These are phyloP conservation scores for Cyphomyrus plagiostoma DNA, from an alignment of 2,113 vertebrate genomes.

Conservation along the genomic window DNA sequence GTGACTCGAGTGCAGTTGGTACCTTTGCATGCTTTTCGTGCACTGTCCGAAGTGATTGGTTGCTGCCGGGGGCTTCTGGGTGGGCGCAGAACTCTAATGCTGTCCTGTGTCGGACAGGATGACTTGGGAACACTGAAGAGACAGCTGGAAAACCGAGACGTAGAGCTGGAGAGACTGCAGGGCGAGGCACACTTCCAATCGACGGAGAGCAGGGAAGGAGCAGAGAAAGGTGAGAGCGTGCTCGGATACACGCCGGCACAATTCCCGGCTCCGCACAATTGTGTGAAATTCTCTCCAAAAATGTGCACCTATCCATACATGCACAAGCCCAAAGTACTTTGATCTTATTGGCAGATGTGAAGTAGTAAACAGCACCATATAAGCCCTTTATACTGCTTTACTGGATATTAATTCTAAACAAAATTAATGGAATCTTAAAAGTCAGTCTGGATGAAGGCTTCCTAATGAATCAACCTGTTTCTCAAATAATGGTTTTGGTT, in stretches of 20 bases:
- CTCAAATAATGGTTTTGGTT: background rate
- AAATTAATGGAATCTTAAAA: background rate
- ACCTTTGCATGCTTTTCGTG: background rate
- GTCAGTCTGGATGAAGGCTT: background rate
- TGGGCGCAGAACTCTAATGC: conserved; percentile 23
- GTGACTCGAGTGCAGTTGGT: background rate
- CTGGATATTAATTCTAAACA: background rate
- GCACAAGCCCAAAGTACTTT: background rate
- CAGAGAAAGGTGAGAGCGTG: conserved; percentile 72
- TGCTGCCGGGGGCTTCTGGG: background rate
- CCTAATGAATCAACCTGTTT: background rate
- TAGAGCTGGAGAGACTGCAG: conserved; percentile 73
- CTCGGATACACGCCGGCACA: background rate
- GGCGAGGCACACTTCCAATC: conserved; percentile 66
- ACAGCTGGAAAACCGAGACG: conserved; percentile 79
- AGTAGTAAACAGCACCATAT: background rate
- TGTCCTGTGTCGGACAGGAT: conserved; percentile 63
- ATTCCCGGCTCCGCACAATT: background rate
- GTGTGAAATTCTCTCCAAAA: background rate
- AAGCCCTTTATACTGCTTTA: background rate
- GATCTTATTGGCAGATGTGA: background rate
- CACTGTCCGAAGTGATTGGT: background rate
- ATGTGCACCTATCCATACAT: background rate
- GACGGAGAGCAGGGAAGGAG: conserved; percentile 58
- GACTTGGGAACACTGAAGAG: conserved; percentile 77